A percentile compares a stretch with the other conserved stretches of the same genome.
Evolutionary conservation across 1,140 invertebrate genomes (phyloP).

Genomic region (Coptotermes formosanus): DNA sequence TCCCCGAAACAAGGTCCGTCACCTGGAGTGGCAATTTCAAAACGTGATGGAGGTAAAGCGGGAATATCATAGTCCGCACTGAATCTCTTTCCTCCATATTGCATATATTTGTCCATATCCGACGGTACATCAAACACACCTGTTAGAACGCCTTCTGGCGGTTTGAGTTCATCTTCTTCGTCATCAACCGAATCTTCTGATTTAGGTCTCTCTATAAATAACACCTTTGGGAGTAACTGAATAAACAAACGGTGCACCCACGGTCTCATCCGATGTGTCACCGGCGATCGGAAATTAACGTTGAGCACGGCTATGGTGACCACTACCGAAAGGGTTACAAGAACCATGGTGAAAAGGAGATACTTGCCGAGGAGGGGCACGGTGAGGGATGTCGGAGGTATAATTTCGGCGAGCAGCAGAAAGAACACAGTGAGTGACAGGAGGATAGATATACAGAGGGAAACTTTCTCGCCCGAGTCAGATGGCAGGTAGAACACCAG

Average conservation of each 20-base stretch:
- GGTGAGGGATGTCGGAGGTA: constrained; percentile 97
- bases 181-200: constrained; percentile 63
- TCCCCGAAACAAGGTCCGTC: constrained; percentile 61
- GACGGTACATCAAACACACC: constrained; percentile 66
- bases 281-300: constrained; percentile 97
- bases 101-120: constrained; percentile 67
- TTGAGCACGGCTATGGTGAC: constrained; percentile 98
- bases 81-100: constrained; percentile 51
- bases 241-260: constrained; percentile 90
- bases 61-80: constrained; percentile 72
- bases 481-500: constrained; percentile 98
- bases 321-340: constrained; percentile 96
- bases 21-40: constrained; percentile 52
- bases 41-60: constrained; percentile 47
- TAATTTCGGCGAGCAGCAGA: constrained; percentile 95
- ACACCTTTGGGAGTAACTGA: constrained; percentile 75
- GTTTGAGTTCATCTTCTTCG: constrained; percentile 59
- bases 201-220: constrained; percentile 80
- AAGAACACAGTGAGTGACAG: constrained; percentile 99
- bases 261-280: constrained; percentile 91
- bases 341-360: constrained; percentile 98
- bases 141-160: constrained; percentile 65
- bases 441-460: constrained; percentile 96
- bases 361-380: constrained; percentile 98
- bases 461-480: constrained; percentile 96